phyloP scores from a whole-genome alignment of 2,113 vertebrate genomes.

The Castor canadensis region DNA sequence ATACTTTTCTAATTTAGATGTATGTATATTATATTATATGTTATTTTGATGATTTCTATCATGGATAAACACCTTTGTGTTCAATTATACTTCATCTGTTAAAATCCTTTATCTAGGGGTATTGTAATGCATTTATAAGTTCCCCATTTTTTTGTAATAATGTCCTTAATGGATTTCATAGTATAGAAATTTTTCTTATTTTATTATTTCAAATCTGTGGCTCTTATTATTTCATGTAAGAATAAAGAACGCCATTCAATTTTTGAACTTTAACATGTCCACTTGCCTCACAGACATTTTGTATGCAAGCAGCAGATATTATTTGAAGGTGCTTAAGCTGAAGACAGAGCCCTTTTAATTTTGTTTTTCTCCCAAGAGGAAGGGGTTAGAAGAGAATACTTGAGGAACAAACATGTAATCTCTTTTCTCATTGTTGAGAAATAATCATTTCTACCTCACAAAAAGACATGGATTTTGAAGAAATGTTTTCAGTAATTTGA shows the following conservation, averaged over 20 bases:
- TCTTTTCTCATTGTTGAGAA: slow-evolving; percentile 22
- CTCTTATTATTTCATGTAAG: neutral
- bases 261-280: too few species aligned
- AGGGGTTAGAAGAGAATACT: neutral
- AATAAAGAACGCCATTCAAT: neutral
- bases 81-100: slow-evolving; percentile 5
- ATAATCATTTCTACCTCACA: neutral
- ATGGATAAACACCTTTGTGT: neutral
- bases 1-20: neutral
- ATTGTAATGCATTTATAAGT: slow-evolving; percentile 23
- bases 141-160: neutral
- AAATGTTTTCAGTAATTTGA: slow-evolving; percentile 15
- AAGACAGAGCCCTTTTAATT: neutral
- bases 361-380: neutral
- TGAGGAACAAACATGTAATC: neutral
- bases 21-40: neutral
- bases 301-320: neutral
- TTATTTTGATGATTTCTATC: slow-evolving; percentile 35
- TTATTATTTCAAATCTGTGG: slow-evolving; percentile 45
- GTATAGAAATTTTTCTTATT: slow-evolving; percentile 5
- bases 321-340: slow-evolving; percentile 19
- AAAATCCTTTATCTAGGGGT: slow-evolving; percentile 2
- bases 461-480: neutral
- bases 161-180: neutral
- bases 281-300: too few species aligned